Base-by-base conservation (phyloP, 2,888 invertebrate genomes). In the Cryptocheilus praepositus region DNA sequence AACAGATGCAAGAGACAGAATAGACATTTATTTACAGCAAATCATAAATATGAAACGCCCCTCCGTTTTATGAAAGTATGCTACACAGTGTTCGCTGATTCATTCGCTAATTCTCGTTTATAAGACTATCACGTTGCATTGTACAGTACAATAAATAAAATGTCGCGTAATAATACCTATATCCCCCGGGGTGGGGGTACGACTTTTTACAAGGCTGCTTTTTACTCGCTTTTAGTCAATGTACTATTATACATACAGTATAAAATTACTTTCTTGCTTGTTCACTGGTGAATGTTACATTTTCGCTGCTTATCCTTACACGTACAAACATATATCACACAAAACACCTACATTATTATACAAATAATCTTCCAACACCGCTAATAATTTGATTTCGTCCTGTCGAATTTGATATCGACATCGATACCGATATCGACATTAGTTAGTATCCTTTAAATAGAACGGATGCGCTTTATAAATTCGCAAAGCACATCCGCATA, bases 181-280 rank as follows among this genome's bases (percentile, higher is more conserved):
- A 1, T n/a, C 63, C 28, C n/a, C 45, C 28, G 51, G 25, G 59
- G 25, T 8, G 46, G 11, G 53, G 52, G 15, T 52, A 18, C n/a
- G 13, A 36, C 36, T 59, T 49, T 68, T 68, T 64, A 53, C 65
- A 57, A 67, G 56, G 53, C 36, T 49, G 51, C 22, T 55, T 3
- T n/a, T 36, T 36, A 36, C 36, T 36, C 19, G 43, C 16, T 55
- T 61, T 66, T 57, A 54, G 36, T 45, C 45, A 28, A 25, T 60
- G 21, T 59, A 67, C 52, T 68, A 53, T 66, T 67, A 69, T 67
- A 63, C 54, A 54, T 69, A 64, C 57, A 61, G 65, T 78, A 78
- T 72, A 78, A 79, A 78, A 78, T 78, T 78, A 79, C 72, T 74
- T 78, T 79, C 67, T 61, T 51, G 61, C 67, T 71, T 74, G 62